Base-by-base conservation (phyloP, 2,113 vertebrate genomes). In the Tympanuchus pallidicinctus region DNA sequence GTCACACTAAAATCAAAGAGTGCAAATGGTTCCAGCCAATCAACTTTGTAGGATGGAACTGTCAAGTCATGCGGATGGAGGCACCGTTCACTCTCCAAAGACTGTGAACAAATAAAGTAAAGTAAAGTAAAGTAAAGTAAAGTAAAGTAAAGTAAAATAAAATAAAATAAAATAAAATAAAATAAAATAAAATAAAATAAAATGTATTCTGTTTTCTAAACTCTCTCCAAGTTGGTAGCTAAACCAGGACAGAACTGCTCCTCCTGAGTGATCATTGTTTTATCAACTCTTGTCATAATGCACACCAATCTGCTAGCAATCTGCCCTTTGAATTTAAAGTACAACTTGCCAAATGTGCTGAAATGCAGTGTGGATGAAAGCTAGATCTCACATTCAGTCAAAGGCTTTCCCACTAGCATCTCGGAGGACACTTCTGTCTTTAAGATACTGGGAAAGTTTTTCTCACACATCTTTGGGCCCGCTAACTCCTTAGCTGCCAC, bases 1-100 rank as follows among this genome's bases (percentile, higher is more conserved):
- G 95, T 98, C 45, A 98, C 97, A 2, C 92, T 96, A 91, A 98
- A 94, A 88, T 98, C 97, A 96, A 98, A 98, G 79, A 92, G 87
- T 50, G 67, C 15, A 73, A 97, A 97, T 24, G 97, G 97, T n/a
- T 97, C 95, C 94, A 98, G 88, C 24, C 93, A 95, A 88, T 95
- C 97, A 64, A 98, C 93, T 79, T 2, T 82, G 76, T 97, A 97
- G 54, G 86, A 76, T 43, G 97, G 94, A n/a, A 89, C 67, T 27
- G 89, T 92, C 81, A 97, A 64, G 10, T 81, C 83, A 65, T 54
- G 86, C 52, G 79, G 38, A 8, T 88, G 82, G 28, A 95, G 96
- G 72, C 95, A 97, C 25, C 5, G 8, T 50, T 97, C 97, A 91
- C 22, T 94, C 77, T 88, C 70, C 83, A 89, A 82, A 89, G 88